Percentiles rank a stretch among this genome's conserved stretches.
Evolutionary conservation across 1,140 invertebrate species (phyloP).

Genomic region (Drusus annulatus): DNA sequence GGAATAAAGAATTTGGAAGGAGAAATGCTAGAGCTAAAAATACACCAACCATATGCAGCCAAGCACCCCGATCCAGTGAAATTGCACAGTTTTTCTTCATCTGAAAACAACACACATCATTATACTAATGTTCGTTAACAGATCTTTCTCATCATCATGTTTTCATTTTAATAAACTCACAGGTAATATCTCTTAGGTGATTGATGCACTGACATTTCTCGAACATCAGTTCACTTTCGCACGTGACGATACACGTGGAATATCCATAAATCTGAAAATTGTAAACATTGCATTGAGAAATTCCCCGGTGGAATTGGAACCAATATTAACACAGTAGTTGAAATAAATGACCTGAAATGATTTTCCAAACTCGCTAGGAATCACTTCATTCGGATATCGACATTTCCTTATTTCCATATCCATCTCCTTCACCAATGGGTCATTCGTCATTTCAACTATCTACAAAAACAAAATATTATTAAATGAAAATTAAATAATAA

Average conservation of each 20-base stretch:
- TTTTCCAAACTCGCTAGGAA: slow-evolving; percentile 62
- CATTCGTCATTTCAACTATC: slow-evolving; percentile 70
- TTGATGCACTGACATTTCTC: slow-evolving; percentile 70
- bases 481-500: no score
- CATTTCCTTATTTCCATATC: slow-evolving; percentile 67
- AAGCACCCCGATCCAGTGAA: slow-evolving; percentile 71
- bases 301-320: no score
- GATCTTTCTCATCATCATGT: no score
- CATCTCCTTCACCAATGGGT: slow-evolving; percentile 63
- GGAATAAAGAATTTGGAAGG: no score
- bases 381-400: slow-evolving; percentile 68
- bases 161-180: slow-evolving; percentile 57
- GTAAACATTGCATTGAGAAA: no score
- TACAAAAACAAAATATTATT: slow-evolving; percentile 61
- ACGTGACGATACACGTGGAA: slow-evolving; percentile 70
- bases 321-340: no score
- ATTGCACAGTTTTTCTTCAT: slow-evolving; percentile 66
- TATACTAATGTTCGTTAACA: no score
- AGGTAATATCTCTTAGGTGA: slow-evolving; percentile 66
- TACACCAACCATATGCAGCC: slow-evolving; percentile 66
- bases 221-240: slow-evolving; percentile 65
- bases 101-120: slow-evolving; percentile 61
- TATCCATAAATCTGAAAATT: slow-evolving; percentile 68
- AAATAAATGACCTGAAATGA: slow-evolving; percentile 60
- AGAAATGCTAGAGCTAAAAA: not conserved